Base-by-base conservation (phyloP, 2,888 invertebrate species). In the Conomelus anceps region DNA sequence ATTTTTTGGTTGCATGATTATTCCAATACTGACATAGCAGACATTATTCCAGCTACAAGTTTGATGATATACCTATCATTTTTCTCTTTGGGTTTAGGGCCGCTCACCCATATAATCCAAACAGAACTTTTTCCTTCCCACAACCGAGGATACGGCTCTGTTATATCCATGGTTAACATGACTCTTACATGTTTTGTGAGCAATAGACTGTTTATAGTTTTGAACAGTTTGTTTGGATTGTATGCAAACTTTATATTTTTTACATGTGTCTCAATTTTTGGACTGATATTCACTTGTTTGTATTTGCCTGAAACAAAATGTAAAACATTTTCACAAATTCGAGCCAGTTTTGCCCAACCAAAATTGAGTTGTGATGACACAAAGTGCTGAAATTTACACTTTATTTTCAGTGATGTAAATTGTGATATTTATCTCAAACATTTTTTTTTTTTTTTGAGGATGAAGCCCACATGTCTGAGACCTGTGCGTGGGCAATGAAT, bases 221-320 rank as follows among this genome's bases (percentile, higher is more conserved):
- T 86, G 0, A 24, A 26, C 22, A 29, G 29, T 86, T 24, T 24
- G 22, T 17, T 86, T 86, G 86, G 24, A 11, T 24, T 86, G 23
- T 86, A 86, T 20, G 23, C 86, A n/a, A 86, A 86, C 86, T 86
- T 86, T 26, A 26, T 86, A 11, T 23, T 86, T 20, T 86, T 86
- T 23, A 22, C 86, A 24, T 9, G 13, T 26, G 29, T 22, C 4
- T 24, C 26, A 17, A 3, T 86, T 0, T 13, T 24, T 26, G 86
- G 86, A 86, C 6, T 23, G 23, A 4, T 24, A 22, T 22, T 86
- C 22, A 86, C 24, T 24, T 86, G 29, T 86, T 22, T 86, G 24
- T 86, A 86, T 86, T 22, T 86, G 17, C 86, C 86, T 0, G 86
- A 86, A 24, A 86, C 86, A 26, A 86, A 86, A n/a, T 24, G 86